Evolutionary conservation across 2,797 vertebrate species (phyloP).

Genomic region (Liasis olivaceus): DNA sequence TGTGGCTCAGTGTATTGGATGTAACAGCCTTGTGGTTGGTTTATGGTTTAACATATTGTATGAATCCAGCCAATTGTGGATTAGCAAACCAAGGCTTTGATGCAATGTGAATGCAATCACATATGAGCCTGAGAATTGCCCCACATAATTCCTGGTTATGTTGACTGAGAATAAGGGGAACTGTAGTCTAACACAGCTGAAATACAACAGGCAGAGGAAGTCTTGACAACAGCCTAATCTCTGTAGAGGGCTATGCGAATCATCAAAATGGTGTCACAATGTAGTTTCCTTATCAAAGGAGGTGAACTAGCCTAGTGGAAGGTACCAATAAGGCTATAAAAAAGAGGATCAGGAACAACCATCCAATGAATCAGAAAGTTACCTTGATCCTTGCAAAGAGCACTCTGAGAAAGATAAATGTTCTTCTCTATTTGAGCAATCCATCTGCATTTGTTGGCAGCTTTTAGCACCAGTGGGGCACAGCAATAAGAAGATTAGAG

Average conservation of each 20-base stretch:
- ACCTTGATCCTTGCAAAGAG: neutral
- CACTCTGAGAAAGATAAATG: neutral
- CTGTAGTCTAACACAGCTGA: neutral
- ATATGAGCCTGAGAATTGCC: neutral
- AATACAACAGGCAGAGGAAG: neutral
- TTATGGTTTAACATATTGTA: neutral
- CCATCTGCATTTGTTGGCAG: constrained; percentile 12
- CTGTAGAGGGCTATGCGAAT: neutral
- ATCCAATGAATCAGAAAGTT: neutral
- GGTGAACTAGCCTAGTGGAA: neutral
- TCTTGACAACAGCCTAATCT: neutral
- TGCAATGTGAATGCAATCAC: neutral
- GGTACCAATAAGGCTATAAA: neutral
- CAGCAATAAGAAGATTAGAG: constrained; percentile 11
- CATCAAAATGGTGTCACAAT: neutral
- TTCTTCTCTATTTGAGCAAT: neutral
- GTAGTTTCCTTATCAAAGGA: neutral
- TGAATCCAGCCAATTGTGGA: neutral
- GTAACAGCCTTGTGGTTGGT: neutral
- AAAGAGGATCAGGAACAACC: neutral
- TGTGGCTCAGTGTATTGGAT: too few species aligned
- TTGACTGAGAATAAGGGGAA: neutral
- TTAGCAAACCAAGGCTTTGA: neutral
- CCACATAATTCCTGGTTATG: neutral
- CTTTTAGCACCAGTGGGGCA: neutral